Evolutionary conservation across 2,888 invertebrate genomes (phyloP).

Genomic region (Amiota mariae): DNA sequence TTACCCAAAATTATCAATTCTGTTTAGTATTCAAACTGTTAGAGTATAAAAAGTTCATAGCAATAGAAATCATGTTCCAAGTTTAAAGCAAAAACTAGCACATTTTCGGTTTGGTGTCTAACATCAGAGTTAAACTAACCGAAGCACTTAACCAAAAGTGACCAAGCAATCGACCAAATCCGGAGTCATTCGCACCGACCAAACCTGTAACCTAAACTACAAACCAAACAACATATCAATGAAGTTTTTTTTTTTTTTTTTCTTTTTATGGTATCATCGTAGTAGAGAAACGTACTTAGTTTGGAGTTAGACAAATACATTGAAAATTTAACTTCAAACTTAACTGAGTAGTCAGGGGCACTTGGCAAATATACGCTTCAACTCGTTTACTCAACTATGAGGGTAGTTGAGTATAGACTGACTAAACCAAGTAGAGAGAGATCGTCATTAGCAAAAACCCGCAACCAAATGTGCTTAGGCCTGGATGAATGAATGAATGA

Average conservation of each 20-base stretch:
- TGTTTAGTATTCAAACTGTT: too few relatives aligned
- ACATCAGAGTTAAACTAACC: neutral
- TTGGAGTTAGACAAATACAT: neutral
- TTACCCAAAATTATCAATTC: too few relatives aligned
- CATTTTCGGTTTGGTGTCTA: too few relatives aligned
- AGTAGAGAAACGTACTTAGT: neutral
- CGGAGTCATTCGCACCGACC: slow-evolving; percentile 12
- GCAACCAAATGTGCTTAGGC: slow-evolving; percentile 37
- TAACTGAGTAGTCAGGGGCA: too few relatives aligned
- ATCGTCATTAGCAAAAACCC: slow-evolving; percentile 64
- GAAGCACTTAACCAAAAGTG: slow-evolving; percentile 3
- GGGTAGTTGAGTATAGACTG: slow-evolving; percentile 2
- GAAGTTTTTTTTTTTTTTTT: slow-evolving; percentile 45
- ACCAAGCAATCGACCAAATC: neutral
- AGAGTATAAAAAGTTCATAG: too few relatives aligned
- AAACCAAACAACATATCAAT: slow-evolving; percentile 56
- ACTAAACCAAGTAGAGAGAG: slow-evolving; percentile 40
- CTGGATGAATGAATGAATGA: slow-evolving; percentile 38
- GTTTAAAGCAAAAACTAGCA: too few relatives aligned
- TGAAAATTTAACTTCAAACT: too few relatives aligned
- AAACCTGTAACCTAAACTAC: slow-evolving; percentile 19
- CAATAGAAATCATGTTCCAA: too few relatives aligned
- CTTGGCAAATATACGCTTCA: neutral
- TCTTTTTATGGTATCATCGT: neutral
- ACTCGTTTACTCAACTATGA: slow-evolving; percentile 4